A percentile compares a stretch with the other conserved stretches of the same genome.
Evolutionary conservation across 2,888 invertebrate species (phyloP).

Genomic region (Lasioglossum lativentre): DNA sequence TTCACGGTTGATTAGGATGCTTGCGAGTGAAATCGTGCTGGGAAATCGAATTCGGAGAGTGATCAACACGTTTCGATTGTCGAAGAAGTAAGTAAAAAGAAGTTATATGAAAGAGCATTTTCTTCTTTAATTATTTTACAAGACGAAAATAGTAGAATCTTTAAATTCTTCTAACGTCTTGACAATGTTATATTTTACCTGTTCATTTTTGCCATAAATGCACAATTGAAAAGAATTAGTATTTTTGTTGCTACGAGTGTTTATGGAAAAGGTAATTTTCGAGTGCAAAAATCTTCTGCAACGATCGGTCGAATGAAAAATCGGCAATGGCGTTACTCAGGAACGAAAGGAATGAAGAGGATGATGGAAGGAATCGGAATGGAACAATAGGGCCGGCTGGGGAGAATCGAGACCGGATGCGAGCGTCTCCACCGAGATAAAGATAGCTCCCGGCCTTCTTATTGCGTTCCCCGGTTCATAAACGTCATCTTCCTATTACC

Average conservation of each 20-base stretch:
- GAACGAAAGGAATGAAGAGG: conserved; percentile 32
- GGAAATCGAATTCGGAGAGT: background rate
- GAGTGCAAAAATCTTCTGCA: too few relatives aligned
- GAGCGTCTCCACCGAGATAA: conserved; percentile 55
- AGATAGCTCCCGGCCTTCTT: conserved; percentile 61
- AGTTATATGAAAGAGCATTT: background rate
- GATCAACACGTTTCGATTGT: background rate
- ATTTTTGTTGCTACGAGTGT: too few relatives aligned
- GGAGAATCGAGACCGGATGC: conserved; percentile 56
- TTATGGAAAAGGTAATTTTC: background rate
- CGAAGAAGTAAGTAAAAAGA: too few relatives aligned
- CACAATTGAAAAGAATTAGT: too few relatives aligned
- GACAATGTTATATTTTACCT: too few relatives aligned
- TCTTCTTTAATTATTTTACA: too few relatives aligned
- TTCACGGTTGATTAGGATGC: background rate
- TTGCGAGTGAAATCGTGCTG: background rate
- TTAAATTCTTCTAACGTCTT: too few relatives aligned
- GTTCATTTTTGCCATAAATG: too few relatives aligned
- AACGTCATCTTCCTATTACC: conserved; percentile 60
- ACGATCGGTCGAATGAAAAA: too few relatives aligned
- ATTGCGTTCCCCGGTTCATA: conserved; percentile 52
- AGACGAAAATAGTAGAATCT: too few relatives aligned
- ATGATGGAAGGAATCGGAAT: conserved; percentile 21
- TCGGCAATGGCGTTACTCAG: conserved; percentile 4
- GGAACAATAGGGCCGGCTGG: conserved; percentile 27